These are phyloP conservation scores for Oegoconia quadripuncta DNA, from an alignment of 2,888 invertebrate species.

Conservation along the genomic window DNA sequence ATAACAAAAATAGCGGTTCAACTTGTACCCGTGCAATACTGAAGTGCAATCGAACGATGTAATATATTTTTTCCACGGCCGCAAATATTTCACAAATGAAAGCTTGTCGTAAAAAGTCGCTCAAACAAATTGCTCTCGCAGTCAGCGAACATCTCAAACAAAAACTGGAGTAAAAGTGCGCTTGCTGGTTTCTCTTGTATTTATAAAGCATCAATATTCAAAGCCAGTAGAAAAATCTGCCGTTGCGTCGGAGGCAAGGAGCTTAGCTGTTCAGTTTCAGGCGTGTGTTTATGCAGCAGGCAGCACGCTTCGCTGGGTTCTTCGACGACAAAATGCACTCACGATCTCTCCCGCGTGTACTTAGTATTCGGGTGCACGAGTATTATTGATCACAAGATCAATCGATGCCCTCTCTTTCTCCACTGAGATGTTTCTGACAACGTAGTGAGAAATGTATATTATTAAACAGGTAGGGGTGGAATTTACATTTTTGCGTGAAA, in stretches of 20 bases:
- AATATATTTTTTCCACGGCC: neutral
- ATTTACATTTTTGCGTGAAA: too few relatives aligned
- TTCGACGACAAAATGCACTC: constrained; percentile 75
- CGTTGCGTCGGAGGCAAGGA: constrained; percentile 34
- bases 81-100: neutral
- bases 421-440: neutral
- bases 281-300: constrained; percentile 57
- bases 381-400: constrained; percentile 58
- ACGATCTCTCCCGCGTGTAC: constrained; percentile 53
- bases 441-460: neutral
- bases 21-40: neutral
- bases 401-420: constrained; percentile 25
- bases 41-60: constrained; percentile 1
- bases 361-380: constrained; percentile 60
- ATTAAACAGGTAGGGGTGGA: neutral
- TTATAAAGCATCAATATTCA: constrained; percentile 62
- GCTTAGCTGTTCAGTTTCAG: constrained; percentile 48
- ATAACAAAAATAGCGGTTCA: neutral
- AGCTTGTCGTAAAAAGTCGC: constrained; percentile 3
- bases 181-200: constrained; percentile 32
- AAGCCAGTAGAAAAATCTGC: constrained; percentile 57
- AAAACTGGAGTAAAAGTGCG: constrained; percentile 33
- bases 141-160: constrained; percentile 24
- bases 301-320: constrained; percentile 58
- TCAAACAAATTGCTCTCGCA: constrained; percentile 18